A percentile compares a stretch with the other conserved stretches of the same genome.
Evolutionary conservation across 2,888 invertebrate genomes (phyloP).

Genomic region (Protonemura montana): DNA sequence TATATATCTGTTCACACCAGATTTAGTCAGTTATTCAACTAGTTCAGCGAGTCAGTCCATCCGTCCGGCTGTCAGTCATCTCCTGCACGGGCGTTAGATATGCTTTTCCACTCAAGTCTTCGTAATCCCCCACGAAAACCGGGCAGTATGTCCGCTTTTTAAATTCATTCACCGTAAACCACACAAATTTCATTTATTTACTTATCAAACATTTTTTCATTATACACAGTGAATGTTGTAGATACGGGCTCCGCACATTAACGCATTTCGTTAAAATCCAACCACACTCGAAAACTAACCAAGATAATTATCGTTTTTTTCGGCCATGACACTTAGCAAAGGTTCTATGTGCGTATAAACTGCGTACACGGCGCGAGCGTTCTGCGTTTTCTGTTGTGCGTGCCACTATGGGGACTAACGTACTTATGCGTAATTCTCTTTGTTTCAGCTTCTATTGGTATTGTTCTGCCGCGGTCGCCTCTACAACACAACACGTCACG

Average conservation of each 20-base stretch:
- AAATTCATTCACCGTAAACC: not conserved
- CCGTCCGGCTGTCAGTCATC: not conserved
- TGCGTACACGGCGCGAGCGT: not conserved
- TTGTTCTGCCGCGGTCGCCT: conserved; percentile 10
- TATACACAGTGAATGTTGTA: not conserved
- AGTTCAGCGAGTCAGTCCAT: not conserved
- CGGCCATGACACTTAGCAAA: not conserved
- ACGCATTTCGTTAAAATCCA: not conserved
- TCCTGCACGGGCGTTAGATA: not conserved
- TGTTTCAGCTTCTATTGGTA: conserved; percentile 27
- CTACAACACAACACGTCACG: not conserved
- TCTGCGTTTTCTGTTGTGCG: not conserved
- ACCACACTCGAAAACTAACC: not conserved
- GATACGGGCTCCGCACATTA: not conserved
- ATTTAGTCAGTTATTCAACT: not conserved
- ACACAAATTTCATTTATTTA: not conserved
- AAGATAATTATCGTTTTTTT: not conserved
- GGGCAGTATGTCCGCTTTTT: not conserved
- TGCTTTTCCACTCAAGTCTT: not conserved
- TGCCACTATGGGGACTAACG: not conserved
- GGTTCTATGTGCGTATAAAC: not conserved
- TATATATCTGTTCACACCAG: not conserved
- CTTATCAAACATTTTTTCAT: not conserved
- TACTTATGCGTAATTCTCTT: conserved; percentile 25
- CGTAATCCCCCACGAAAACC: not conserved